A percentile compares a stretch with the other conserved stretches of the same genome.
phyloP scores from a whole-genome alignment of 2,797 vertebrate species.

The Oreochromis mossambicus region DNA sequence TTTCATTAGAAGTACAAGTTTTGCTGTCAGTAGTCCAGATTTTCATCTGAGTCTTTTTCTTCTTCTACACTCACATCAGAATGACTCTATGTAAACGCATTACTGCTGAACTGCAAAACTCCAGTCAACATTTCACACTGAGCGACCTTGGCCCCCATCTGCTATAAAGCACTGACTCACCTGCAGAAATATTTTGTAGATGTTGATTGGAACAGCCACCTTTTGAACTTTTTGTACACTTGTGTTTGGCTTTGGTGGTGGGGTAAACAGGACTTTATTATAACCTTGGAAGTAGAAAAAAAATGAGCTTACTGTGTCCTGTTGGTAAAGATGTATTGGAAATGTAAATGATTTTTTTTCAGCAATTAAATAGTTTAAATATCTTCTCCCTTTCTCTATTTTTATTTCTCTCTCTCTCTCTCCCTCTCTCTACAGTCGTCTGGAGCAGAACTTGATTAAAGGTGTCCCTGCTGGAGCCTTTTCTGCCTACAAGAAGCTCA shows the following conservation, averaged over 20 bases:
- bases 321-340: not conserved
- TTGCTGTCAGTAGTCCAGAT: not conserved
- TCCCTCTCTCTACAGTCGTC: constrained; percentile 77
- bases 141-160: constrained; percentile 1
- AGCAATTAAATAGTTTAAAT: not conserved
- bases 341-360: not conserved
- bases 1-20: not conserved
- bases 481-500: constrained; percentile 94
- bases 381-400: not conserved
- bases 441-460: constrained; percentile 98
- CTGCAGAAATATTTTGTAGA: constrained; percentile 16
- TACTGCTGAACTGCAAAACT: constrained; percentile 15
- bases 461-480: constrained; percentile 90
- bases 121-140: constrained; percentile 2
- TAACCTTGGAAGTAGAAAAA: not conserved
- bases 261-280: not conserved
- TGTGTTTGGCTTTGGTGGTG: not conserved
- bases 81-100: constrained; percentile 10
- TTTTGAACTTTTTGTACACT: constrained; percentile 6
- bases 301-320: not conserved
- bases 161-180: constrained; percentile 12
- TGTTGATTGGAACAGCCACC: constrained; percentile 34
- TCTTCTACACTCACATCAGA: not conserved
- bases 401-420: not conserved
- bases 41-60: not conserved